Base-by-base conservation (phyloP, 2,113 vertebrate species). In the Rhizomys pruinosus region DNA sequence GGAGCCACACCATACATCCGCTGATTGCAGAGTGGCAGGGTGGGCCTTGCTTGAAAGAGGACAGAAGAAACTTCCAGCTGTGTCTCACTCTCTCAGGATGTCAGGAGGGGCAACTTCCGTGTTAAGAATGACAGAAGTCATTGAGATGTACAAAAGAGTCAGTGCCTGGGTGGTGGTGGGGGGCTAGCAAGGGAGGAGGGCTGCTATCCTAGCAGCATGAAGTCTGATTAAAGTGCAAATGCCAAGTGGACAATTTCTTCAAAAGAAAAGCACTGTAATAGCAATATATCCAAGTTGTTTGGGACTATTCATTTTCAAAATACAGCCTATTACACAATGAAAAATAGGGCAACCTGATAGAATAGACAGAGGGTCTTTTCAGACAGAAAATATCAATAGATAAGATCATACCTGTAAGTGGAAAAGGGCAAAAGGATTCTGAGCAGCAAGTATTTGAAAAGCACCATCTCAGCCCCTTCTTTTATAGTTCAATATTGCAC, bases 381-480 rank as follows among this genome's bases (percentile, higher is more conserved):
- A 96, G 82, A 94, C 52, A 93, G 82, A 78, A 95, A 96, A 89
- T 96, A 97, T 96, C 95, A 97, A 96, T 96, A 96, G 97, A 94
- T 92, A 93, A 96, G 96, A 96, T 97, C 96, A 94, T 89, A 94
- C 61, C 94, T 87, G 84, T 85, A 93, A 95, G 92, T 94, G 59
- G 86, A 93, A 95, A 97, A 95, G 94, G 94, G 93, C 96, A 95
- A 86, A 97, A 47, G 87, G 82, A 96, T 96, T 85, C 89, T 95
- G 96, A 96, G 94, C 97, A 96, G 93, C 95, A 93, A 97, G 94
- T 97, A 96, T 97, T 97, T 97, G 95, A 97, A 97, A 97, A 96
- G 93, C 90, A 84, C n/a, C 82, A 59, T 92, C 71, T 82, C 96
- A 95, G 86, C 95, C 95, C 94, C 92, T 95, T 93, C 95, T 92